Conservation (phyloP, 1,140 invertebrate genomes). For the Pectinophora gossypiella region DNA sequence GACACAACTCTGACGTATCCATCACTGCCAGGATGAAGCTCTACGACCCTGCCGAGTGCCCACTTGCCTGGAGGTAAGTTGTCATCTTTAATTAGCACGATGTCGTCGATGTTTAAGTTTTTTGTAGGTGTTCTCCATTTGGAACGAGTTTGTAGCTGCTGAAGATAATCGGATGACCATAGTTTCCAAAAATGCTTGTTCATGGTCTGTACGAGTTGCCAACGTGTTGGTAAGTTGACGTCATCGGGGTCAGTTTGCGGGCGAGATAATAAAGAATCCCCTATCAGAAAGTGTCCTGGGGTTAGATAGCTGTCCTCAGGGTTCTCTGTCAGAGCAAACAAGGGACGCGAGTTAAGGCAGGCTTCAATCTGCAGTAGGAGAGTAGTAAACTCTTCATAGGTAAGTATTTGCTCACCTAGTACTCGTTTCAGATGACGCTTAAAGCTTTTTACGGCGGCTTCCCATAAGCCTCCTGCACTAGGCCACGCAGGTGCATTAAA, state of each 20-base stretch:
- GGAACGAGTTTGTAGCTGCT: not conserved
- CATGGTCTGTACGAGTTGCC: not conserved
- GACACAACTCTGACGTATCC: conserved; percentile 35
- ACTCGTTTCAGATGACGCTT: not conserved
- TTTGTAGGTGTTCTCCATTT: not conserved
- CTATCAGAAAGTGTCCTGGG: not conserved
- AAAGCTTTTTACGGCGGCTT: conserved; percentile 3
- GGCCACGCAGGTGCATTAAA: not conserved
- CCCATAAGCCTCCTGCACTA: not conserved
- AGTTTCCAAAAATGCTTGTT: not conserved
- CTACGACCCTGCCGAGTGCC: conserved; percentile 33
- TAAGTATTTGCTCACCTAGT: not conserved
- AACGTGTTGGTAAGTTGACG: not conserved
- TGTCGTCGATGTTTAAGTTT: conserved; percentile 6
- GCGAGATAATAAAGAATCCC: conserved; percentile 5
- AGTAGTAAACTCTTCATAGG: conserved; percentile 19
- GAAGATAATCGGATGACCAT: not conserved
- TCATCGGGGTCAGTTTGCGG: not conserved
- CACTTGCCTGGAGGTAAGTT: conserved; percentile 17
- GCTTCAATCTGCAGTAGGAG: conserved; percentile 34
- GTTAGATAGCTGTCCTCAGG: not conserved
- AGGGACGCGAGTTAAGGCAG: conserved; percentile 29
- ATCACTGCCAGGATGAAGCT: conserved; percentile 42
- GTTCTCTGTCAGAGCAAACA: not conserved
- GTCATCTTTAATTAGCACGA: conserved; percentile 22